A percentile compares a stretch with the other conserved stretches of the same genome.
phyloP scores from a whole-genome alignment of 2,113 vertebrate species.

The Carollia perspicillata region DNA sequence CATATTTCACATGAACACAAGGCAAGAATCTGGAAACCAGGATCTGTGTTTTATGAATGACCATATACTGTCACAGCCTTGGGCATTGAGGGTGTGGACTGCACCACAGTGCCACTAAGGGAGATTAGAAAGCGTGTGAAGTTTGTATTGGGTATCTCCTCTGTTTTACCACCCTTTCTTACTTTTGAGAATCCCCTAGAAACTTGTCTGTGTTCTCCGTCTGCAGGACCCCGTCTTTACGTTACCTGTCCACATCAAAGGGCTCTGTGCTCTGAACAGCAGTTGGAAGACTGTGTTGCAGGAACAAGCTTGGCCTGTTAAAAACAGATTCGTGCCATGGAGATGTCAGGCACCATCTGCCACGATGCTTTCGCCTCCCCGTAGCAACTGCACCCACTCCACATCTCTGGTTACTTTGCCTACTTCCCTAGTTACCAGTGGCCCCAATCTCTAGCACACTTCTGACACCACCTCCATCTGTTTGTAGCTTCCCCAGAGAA shows the following conservation, averaged over 20 bases:
- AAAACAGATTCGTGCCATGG: background rate
- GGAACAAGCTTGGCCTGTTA: background rate
- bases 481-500: background rate
- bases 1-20: background rate
- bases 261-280: background rate
- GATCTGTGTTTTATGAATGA: background rate
- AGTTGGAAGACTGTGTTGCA: background rate
- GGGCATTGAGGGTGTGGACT: background rate
- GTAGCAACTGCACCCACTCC: conserved; percentile 65
- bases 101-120: fast-evolving
- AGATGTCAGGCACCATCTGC: conserved; percentile 64
- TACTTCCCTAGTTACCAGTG: conserved; percentile 54
- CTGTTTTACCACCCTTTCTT: background rate
- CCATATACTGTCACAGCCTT: fast-evolving
- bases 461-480: background rate
- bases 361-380: conserved; percentile 45
- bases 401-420: conserved; percentile 39
- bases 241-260: background rate
- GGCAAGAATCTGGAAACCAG: background rate
- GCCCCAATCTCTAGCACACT: background rate
- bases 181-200: background rate
- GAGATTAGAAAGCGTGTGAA: background rate
- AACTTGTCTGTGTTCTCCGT: background rate
- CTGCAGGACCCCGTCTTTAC: background rate
- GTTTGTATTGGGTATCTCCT: background rate